Evolutionary conservation across 2,113 vertebrate species (phyloP).

Genomic region (sheep (Ovis aries)): ARS-UI_Ramb_v3.0 NC_056060.1:65281501-65282000

Average conservation of each 20-base stretch:
- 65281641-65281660: not conserved
- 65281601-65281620: not conserved
- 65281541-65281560: not conserved
- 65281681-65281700: not conserved
- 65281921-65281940: not conserved
- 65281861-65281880: not conserved
- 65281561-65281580: not conserved
- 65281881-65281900: not conserved
- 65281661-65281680: not conserved
- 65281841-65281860: not conserved
- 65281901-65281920: not conserved
- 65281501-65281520: not conserved
- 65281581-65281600: not conserved
- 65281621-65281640: not conserved
- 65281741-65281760: not conserved
- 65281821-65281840: not conserved
- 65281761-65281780: not conserved
- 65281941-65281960: not conserved
- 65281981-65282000: not conserved
- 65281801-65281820: not conserved
- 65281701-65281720: not conserved
- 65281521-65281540: not conserved
- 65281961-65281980: not conserved
- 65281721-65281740: not conserved
- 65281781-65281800: not conserved